Evolutionary conservation across 2,888 invertebrate genomes (phyloP).

Genomic region (Myathropa florea): DNA sequence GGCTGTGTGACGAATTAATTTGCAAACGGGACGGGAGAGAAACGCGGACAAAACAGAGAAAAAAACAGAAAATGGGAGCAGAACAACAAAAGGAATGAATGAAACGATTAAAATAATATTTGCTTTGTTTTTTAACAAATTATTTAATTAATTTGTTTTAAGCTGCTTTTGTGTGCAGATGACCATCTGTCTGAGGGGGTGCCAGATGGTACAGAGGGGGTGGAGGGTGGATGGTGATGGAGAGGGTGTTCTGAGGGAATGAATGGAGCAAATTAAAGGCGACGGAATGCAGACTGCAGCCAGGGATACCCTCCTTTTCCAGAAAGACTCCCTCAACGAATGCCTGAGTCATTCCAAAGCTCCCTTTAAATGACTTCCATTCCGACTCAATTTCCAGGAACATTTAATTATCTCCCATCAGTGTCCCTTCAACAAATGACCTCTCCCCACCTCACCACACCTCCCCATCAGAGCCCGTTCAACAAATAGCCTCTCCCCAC

Average conservation of each 20-base stretch:
- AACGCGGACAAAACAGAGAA: not conserved
- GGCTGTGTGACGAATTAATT: slow-evolving; percentile 54
- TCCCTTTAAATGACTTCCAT: not conserved
- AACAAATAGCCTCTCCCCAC: not conserved
- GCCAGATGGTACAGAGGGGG: not conserved
- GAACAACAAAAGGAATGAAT: slow-evolving; percentile 27
- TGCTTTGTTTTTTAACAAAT: slow-evolving; percentile 39
- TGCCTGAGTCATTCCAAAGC: not conserved
- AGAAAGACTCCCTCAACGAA: too few species aligned
- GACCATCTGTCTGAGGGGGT: not conserved
- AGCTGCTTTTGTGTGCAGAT: not conserved
- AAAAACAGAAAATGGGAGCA: not conserved
- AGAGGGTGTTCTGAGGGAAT: not conserved
- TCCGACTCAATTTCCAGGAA: not conserved
- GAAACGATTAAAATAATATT: slow-evolving; percentile 59
- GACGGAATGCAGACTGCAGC: too few species aligned
- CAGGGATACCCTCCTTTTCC: too few species aligned
- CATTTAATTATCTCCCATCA: not conserved
- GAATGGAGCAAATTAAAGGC: too few species aligned
- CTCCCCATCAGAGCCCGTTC: not conserved
- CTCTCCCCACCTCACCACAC: not conserved
- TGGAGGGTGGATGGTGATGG: not conserved
- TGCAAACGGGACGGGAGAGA: not conserved
- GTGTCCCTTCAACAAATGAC: not conserved
- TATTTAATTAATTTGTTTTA: slow-evolving; percentile 51